Base-by-base conservation (phyloP, 2,888 invertebrate genomes). In the Boloria euphrosyne region DNA sequence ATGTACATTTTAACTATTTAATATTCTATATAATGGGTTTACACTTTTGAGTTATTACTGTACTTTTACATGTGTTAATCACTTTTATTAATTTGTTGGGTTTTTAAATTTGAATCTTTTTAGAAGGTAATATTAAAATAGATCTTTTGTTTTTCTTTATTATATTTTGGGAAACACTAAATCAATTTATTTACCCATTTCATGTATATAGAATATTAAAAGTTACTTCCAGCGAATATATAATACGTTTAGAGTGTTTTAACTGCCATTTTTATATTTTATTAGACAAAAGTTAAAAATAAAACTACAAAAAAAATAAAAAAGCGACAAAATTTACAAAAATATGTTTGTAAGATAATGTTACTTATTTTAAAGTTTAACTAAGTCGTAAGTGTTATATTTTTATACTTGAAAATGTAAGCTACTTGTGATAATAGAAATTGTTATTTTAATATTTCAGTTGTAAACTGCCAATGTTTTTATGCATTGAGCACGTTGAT, bases 201-300 rank as follows among this genome's bases (percentile, higher is more conserved):
- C n/a, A n/a, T n/a, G n/a, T n/a, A 22, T 22, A 22, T 22, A 22
- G 22, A 22, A 22, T 22, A 22, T 43, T 44, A 55, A 44, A 18
- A 44, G 55, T 55, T 55, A 55, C 55, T 44, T 55, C 22, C 22
- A 22, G 22, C 43, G 22, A 55, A 55, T 43, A 55, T 55, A 22
- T 43, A 55, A 55, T n/a, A 44, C 14, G 44, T 18, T 55, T 55
- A 55, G 38, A 43, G 22, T 55, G 43, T 55, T 44, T 55, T 6
- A 44, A 18, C 55, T 55, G 44, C 44, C 43, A 55, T 43, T 55
- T 44, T 22, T 22, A 44, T 43, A 55, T 55, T 55, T 55, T 55
- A 55, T 14, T 55, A 55, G 44, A 55, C 43, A 55, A 55, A 18
- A 55, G 44, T 44, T 55, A 55, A 55, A 55, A 44, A n/a, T n/a